Conservation (phyloP, 2,113 vertebrate genomes). For the Tapirus terrestris region DNA sequence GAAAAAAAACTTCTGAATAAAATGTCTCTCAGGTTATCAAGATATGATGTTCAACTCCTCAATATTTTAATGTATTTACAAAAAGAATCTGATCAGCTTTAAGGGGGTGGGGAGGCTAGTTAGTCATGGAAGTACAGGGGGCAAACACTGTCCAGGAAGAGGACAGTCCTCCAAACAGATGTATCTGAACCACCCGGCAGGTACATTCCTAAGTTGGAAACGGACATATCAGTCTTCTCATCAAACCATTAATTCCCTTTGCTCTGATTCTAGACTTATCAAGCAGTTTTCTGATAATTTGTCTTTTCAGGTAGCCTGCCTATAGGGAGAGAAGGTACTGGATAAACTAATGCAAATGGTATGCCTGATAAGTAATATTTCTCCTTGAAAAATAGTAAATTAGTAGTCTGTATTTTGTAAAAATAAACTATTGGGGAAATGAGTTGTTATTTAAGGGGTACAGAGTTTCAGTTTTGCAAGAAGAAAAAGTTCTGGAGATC, state of each 20-base stretch:
- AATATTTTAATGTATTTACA: background rate
- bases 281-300: background rate
- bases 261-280: background rate
- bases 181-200: background rate
- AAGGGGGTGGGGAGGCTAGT: background rate
- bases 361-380: background rate
- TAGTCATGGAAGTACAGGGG: background rate
- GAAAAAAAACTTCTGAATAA: constrained; percentile 37
- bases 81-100: background rate
- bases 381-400: background rate
- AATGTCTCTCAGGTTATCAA: constrained; percentile 13
- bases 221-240: background rate
- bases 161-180: background rate
- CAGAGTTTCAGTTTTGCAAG: background rate
- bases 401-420: background rate
- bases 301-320: background rate
- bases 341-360: background rate
- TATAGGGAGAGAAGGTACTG: background rate
- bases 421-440: constrained; percentile 27
- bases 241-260: background rate
- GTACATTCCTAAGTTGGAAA: background rate
- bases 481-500: background rate
- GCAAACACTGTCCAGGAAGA: background rate
- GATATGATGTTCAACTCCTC: background rate
- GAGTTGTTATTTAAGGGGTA: background rate